Evolutionary conservation across 2,888 invertebrate species (phyloP).

Genomic region (Mallateleia sp.): DNA sequence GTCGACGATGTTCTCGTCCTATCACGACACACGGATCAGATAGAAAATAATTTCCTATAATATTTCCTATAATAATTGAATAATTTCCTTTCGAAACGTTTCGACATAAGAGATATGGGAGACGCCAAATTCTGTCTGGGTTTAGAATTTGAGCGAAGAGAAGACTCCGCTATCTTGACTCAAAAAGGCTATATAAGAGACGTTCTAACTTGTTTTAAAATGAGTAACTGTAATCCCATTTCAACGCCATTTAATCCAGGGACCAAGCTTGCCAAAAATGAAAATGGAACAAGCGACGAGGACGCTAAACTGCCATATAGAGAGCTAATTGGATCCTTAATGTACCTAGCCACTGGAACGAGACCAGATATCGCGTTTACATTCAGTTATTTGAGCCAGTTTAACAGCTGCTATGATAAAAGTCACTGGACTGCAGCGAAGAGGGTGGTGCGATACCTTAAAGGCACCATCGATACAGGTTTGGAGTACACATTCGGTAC

Average conservation of each 20-base stretch:
- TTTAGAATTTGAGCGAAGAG: constrained; percentile 75
- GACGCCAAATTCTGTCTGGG: constrained; percentile 75
- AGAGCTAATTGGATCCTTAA: constrained; percentile 63
- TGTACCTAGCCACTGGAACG: constrained; percentile 68
- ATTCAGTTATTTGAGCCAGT: constrained; percentile 32
- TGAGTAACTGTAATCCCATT: constrained; percentile 81
- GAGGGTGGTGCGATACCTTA: background rate
- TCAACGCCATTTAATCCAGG: constrained; percentile 75
- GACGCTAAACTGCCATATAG: constrained; percentile 32
- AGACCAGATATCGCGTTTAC: constrained; percentile 72
- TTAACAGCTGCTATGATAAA: background rate
- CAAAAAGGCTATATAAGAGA: constrained; percentile 79
- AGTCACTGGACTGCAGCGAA: background rate
- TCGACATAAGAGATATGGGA: constrained; percentile 79
- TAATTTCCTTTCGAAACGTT: constrained; percentile 55
- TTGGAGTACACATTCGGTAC: background rate
- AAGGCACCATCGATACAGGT: background rate
- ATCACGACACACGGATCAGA: constrained; percentile 63
- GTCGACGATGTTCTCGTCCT: constrained; percentile 82
- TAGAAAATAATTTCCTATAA: constrained; percentile 66
- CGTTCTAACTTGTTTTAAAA: constrained; percentile 79
- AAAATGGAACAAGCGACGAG: background rate
- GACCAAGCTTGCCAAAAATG: background rate
- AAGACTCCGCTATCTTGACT: constrained; percentile 37
- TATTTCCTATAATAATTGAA: no score